Conservation (phyloP, 92 coral and sea anemone species). For the Phenganax stokvisi region DNA sequence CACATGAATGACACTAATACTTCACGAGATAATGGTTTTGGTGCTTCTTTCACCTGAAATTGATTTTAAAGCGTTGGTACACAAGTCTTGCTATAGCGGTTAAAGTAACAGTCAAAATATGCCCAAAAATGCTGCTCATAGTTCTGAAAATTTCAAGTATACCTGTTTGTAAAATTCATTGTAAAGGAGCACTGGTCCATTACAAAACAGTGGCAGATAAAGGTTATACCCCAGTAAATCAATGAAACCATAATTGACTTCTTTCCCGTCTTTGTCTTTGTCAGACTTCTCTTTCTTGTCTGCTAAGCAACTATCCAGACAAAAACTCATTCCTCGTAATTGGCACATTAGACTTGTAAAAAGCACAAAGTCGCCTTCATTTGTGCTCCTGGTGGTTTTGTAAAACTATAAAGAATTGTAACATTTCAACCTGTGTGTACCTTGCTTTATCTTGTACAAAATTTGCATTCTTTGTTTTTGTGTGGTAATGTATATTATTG, state of each 20-base stretch:
- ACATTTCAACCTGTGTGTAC: too few relatives aligned
- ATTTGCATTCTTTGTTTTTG: background rate
- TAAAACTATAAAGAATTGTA: conserved; percentile 47
- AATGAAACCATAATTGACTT: conserved; percentile 53
- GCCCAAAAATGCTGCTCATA: background rate
- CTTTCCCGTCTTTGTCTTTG: conserved; percentile 45
- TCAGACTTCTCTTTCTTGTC: conserved; percentile 17
- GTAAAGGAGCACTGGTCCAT: conserved; percentile 84
- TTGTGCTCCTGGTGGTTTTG: conserved; percentile 42
- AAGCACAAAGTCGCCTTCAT: conserved; percentile 58
- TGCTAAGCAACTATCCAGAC: conserved; percentile 65
- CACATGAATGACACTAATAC: conserved; percentile 48
- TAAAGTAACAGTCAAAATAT: background rate
- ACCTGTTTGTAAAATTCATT: conserved; percentile 71
- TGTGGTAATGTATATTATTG: background rate
- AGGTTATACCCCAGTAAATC: conserved; percentile 75
- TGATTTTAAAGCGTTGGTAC: background rate
- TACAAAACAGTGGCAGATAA: conserved; percentile 82
- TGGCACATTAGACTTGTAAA: conserved; percentile 73
- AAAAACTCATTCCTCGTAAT: conserved; percentile 80
- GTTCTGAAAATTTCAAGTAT: background rate
- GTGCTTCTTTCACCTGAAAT: conserved; percentile 55
- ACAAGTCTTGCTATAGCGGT: background rate
- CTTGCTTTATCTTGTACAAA: too few relatives aligned
- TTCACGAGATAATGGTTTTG: conserved; percentile 45